phyloP scores from a whole-genome alignment of 1,140 invertebrate species.

The Paralvinella palmiformis region DNA sequence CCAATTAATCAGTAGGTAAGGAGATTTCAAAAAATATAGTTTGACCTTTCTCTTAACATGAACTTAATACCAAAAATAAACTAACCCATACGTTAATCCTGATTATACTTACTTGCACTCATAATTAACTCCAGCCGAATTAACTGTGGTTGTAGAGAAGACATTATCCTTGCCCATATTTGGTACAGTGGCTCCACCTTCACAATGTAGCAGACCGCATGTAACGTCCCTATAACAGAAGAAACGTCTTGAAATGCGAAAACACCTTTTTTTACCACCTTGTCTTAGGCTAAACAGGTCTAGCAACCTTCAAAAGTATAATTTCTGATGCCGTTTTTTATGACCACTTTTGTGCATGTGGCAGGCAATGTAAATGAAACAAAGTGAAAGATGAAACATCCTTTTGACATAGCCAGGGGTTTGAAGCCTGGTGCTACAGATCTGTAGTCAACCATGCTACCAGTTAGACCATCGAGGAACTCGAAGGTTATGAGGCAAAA shows the following conservation, averaged over 20 bases:
- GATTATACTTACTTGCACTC: slow-evolving; percentile 13
- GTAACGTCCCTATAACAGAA: slow-evolving; percentile 8
- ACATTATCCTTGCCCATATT: not conserved
- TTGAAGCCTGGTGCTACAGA: too few species aligned
- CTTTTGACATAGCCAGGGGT: too few species aligned
- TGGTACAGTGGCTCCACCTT: slow-evolving; percentile 7
- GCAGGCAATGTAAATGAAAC: not conserved
- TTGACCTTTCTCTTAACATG: too few species aligned
- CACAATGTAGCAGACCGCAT: slow-evolving; percentile 14
- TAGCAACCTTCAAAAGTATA: not conserved
- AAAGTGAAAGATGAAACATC: too few species aligned
- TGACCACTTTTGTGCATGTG: not conserved
- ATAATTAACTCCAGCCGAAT: slow-evolving; percentile 1
- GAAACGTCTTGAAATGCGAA: not conserved
- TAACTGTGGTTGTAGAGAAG: slow-evolving; percentile 8
- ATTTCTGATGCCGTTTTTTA: not conserved
- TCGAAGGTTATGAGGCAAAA: too few species aligned
- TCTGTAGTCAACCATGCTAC: too few species aligned
- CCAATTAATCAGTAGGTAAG: too few species aligned
- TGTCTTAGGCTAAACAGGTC: not conserved
- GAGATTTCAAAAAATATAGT: too few species aligned
- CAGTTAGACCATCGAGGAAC: too few species aligned
- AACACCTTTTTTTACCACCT: not conserved
- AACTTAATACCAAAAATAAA: too few species aligned
- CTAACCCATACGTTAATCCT: too few species aligned